Evolutionary conservation across 1,140 invertebrate species (phyloP), one percentile per base, ranked within the genome.

Genomic region (Oryctes rhinoceros): DNA sequence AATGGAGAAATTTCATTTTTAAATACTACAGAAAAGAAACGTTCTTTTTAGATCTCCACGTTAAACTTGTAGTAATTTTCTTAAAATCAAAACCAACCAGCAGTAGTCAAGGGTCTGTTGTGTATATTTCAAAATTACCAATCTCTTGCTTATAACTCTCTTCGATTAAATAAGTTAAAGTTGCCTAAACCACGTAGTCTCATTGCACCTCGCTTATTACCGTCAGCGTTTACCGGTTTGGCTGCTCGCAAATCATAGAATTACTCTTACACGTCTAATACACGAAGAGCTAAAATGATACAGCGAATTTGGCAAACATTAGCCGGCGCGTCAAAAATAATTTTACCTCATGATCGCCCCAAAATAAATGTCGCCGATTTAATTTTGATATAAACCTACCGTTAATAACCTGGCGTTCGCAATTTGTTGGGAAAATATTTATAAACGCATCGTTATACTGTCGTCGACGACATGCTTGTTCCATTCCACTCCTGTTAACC

Each of bases 281-380:
- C 53, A 13, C 53, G 39, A 44, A 44, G 9, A 44, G 9, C 39
- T 10, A 10, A 44, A 62, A 62, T 62, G 53, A 62, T 62, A 62
- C 53, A 13, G 53, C 53, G 53, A 62, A 62, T 62, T 62, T 62
- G 53, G 53, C 53, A 62, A 62, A 62, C 53, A 15, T 62, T 13
- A 7, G 13, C 1, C 39, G 39, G 53, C 53, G 4, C 53, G 53
- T 62, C 53, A 15, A 62, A 62, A 62, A 62, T 62, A 62, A 62
- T 62, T 62, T 62, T 7, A 62, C 53, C 53, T 62, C 53, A 62
- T 62, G 53, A 62, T 62, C 53, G 53, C 53, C 53, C 53, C 20
- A 62, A 62, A 62, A 62, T 62, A 62, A 62, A 62, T 62, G 53
- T 62, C 53, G 20, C 53, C 20, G 53, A 62, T 62, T 62, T 62